Evolutionary conservation across 2,888 invertebrate genomes (phyloP), one percentile per base, ranked within the genome.

Genomic region (Ommatoiulus sabulosus): DNA sequence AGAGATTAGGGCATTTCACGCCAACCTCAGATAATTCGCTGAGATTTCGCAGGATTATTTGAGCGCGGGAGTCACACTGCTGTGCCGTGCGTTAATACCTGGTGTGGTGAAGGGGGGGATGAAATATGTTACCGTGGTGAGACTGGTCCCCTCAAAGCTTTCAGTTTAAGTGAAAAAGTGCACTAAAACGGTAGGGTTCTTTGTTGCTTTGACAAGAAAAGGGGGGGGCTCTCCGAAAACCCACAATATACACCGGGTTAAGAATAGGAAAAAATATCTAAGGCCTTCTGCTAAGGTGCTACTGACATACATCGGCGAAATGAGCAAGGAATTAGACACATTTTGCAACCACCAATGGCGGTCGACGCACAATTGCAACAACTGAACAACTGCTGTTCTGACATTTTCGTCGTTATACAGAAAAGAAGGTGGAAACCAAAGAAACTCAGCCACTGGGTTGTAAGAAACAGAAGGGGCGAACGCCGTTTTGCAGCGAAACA

Each of bases 41-140:
- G 80, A 80, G 80, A 80, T 80, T 80, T 80, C 12, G 80, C 35
- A 43, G 80, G 80, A 80, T 80, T 80, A 80, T 80, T 57, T 80
- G 80, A 80, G 80, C 35, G 80, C 80, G 80, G 80, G 80, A 80
- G 80, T 80, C 80, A 35, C 35, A 80, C 80, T 80, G 80, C 80
- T 80, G 80, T 35, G 80, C 35, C 35, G 35, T 15, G 80, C 80
- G 80, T 80, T 80, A 80, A 80, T 80, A 80, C 80, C 80, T 80
- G 80, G 80, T 80, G 80, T 80, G 80, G 80, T 80, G 80, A 80
- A 43, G 80, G 80, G 63, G 52, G 80, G 80, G 80, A 80, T 80
- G 80, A 80, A 80, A 80, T 80, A 80, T 80, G 80, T 80, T 80
- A 80, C 80, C 80, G 80, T 80, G 80, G 80, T 80, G 80, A 80